Percentiles rank a stretch among this genome's conserved stretches.
Conservation (phyloP, 2,113 vertebrate genomes). For the Engraulis encrasicolus region DNA sequence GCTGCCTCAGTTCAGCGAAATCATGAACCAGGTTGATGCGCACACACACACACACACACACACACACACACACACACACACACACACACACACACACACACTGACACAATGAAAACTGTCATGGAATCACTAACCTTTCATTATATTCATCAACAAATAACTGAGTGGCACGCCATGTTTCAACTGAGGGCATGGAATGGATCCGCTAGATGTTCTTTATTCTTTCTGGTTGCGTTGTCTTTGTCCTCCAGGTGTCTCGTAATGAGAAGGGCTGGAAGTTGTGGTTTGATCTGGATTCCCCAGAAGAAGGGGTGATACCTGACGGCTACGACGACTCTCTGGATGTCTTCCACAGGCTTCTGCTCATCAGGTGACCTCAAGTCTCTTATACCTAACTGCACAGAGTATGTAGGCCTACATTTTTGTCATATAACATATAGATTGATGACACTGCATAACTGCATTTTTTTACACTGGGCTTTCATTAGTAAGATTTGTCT, state of each 20-base stretch:
- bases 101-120: background rate
- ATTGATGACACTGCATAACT: background rate
- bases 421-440: background rate
- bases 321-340: constrained; percentile 80
- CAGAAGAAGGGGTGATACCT: constrained; percentile 82
- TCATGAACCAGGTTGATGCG: constrained; percentile 79
- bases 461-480: background rate
- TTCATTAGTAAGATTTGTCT: background rate
- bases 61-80: background rate
- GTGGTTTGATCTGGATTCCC: constrained; percentile 86
- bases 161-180: background rate
- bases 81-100: background rate
- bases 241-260: constrained; percentile 51
- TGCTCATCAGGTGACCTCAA: constrained; percentile 79
- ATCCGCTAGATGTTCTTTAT: background rate
- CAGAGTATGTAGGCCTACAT: too few species aligned
- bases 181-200: background rate
- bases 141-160: background rate
- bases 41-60: background rate
- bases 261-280: constrained; percentile 86
- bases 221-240: background rate
- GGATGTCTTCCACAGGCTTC: constrained; percentile 81
- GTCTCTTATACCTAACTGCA: background rate
- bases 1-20: constrained; percentile 79
- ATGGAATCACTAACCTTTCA: background rate